Evolutionary conservation across 2,797 vertebrate genomes (phyloP).

Genomic region (Sebastes oblongus): DNA sequence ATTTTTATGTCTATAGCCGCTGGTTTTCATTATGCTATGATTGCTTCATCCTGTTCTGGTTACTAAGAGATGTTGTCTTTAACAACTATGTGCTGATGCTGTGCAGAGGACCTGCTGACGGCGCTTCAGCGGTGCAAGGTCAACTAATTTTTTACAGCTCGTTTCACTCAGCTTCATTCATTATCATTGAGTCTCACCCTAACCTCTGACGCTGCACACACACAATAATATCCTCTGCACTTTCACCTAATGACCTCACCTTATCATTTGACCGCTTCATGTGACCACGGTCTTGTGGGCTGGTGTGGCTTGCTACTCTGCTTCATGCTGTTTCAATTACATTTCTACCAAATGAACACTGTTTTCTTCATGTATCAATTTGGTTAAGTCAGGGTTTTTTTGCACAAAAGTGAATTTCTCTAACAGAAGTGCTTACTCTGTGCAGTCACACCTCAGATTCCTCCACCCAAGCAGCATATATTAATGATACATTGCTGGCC

Average conservation of each 20-base stretch:
- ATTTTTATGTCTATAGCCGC: constrained; percentile 29
- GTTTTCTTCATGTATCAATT: not conserved
- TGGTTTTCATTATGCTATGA: constrained; percentile 55
- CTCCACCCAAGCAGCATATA: constrained; percentile 14
- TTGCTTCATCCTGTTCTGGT: constrained; percentile 51
- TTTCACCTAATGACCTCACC: constrained; percentile 29
- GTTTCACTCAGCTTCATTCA: constrained; percentile 41
- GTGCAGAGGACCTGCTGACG: constrained; percentile 54
- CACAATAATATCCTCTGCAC: not conserved
- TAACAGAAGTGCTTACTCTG: constrained; percentile 15
- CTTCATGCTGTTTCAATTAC: not conserved
- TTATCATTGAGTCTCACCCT: constrained; percentile 15
- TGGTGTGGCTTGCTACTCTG: not conserved
- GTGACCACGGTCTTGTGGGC: constrained; percentile 29
- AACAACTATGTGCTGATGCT: constrained; percentile 59
- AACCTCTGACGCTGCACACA: constrained; percentile 23
- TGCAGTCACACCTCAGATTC: constrained; percentile 30
- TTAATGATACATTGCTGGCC: constrained; percentile 46
- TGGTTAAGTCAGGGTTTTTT: constrained; percentile 8
- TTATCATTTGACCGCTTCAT: constrained; percentile 16
- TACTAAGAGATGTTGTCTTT: constrained; percentile 49
- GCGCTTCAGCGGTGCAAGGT: constrained; percentile 29
- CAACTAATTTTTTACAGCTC: constrained; percentile 31
- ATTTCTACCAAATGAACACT: not conserved
- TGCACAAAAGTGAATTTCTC: constrained; percentile 1